A percentile compares a stretch with the other conserved stretches of the same genome.
Conservation (phyloP, 2,113 vertebrate genomes). For the Alligator sinensis region DNA sequence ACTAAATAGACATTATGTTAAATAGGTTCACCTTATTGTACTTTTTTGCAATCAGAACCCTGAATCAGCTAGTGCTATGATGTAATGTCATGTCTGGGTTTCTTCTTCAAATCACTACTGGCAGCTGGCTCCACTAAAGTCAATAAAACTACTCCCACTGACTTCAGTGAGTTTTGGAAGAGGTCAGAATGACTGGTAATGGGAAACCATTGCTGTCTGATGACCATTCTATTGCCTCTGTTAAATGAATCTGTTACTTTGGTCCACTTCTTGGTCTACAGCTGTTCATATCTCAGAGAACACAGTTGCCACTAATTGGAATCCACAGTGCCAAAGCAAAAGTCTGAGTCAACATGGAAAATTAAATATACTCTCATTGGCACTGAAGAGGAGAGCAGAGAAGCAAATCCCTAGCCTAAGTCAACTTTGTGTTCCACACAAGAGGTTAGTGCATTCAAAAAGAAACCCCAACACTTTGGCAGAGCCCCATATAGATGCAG, state of each 20-base stretch:
- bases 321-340: fast-evolving
- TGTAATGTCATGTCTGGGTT: neutral
- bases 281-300: neutral
- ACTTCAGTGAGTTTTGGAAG: neutral
- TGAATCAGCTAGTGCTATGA: neutral
- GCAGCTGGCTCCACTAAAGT: neutral
- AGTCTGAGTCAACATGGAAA: neutral
- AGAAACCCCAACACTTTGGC: neutral
- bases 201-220: neutral
- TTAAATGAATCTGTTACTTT: neutral
- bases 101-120: neutral
- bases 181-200: neutral
- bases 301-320: neutral
- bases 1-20: neutral
- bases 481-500: neutral
- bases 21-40: neutral
- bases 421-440: neutral
- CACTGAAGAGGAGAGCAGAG: neutral
- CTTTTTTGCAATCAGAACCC: neutral
- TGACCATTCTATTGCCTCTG: neutral
- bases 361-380: neutral
- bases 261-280: neutral
- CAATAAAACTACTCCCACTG: neutral
- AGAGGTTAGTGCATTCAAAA: neutral
- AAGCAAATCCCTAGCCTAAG: neutral